Evolutionary conservation across 2,113 vertebrate species (phyloP), one percentile per base, ranked within the genome.

Genomic region (Kryptolebias marmoratus): DNA sequence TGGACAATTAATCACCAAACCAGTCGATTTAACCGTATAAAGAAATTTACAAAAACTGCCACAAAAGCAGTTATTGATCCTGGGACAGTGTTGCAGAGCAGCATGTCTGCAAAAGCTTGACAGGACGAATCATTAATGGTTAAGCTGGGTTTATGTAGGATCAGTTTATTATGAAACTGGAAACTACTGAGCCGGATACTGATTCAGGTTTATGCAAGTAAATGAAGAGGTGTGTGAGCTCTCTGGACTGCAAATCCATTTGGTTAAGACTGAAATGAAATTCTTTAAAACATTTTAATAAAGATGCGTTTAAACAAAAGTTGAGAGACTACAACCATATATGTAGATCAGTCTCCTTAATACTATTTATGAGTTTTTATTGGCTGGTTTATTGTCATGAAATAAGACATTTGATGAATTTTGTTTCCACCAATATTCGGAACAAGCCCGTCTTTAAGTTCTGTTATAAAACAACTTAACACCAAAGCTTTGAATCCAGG

Each of bases 1-100:
- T n/a, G 3, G 3, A 50, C 54, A 63, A 79, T 87, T 66, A 72
- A 90, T 86, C 69, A 73, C 73, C 79, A 47, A 60, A 75, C 36
- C 53, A 32, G 60, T 70, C 67, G 59, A 59, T 81, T 75, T 28
- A 67, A 60, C 44, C 56, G 22, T 10, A 74, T 84, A 68, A 81
- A 49, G 36, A 80, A 68, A 27, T 83, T 84, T 60, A 73, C 30
- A 60, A 70, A 63, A 80, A 73, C 66, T 70, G 12, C 3, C 1
- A 53, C 47, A 64, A 75, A 55, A 63, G 75, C 73, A 63, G 32
- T 11, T 74, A 88, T 83, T 44, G 72, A 85, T 79, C 67, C 6
- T 0, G n/a, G n/a, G 18, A 73, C 48, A 58, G 16, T 3, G 30
- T 18, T 22, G 59, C 30, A 53, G 61, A 14, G 45, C 9, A 65